These are phyloP conservation scores for Vannuccia rotundouncinata DNA, from an alignment of 2,888 invertebrate genomes.

Conservation along the genomic window DNA sequence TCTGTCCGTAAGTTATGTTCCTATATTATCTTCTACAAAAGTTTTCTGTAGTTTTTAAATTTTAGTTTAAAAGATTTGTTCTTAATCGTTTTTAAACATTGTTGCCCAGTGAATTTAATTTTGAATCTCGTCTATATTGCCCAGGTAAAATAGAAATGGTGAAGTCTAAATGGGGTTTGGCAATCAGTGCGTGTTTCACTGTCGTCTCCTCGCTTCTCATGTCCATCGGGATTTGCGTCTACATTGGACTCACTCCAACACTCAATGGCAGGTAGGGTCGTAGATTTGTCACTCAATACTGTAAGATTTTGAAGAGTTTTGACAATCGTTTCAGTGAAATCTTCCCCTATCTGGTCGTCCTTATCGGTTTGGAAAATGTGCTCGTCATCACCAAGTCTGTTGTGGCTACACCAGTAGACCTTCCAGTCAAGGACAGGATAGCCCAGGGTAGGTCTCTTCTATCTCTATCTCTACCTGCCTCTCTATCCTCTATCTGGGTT, in stretches of 20 bases:
- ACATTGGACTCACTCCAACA: constrained; percentile 54
- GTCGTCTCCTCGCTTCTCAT: constrained; percentile 73
- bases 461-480: too few relatives aligned
- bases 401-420: constrained; percentile 75
- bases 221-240: constrained; percentile 66
- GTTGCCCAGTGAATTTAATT: too few relatives aligned
- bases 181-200: constrained; percentile 79
- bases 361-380: constrained; percentile 77
- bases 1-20: constrained; percentile 67
- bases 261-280: constrained; percentile 55
- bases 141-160: constrained; percentile 76
- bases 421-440: constrained; percentile 87
- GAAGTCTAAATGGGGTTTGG: constrained; percentile 75
- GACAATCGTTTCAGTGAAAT: constrained; percentile 63
- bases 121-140: too few relatives aligned
- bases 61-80: too few relatives aligned
- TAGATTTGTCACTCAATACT: too few relatives aligned
- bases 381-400: constrained; percentile 66
- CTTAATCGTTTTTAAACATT: too few relatives aligned
- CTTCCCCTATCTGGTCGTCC: constrained; percentile 86
- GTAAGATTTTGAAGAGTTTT: not conserved
- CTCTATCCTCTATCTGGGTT: too few relatives aligned
- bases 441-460: constrained; percentile 64
- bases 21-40: too few relatives aligned
- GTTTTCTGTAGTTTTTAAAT: too few relatives aligned